Evolutionary conservation across 2,113 vertebrate genomes (phyloP).

Genomic region (Synodontis membranacea): DNA sequence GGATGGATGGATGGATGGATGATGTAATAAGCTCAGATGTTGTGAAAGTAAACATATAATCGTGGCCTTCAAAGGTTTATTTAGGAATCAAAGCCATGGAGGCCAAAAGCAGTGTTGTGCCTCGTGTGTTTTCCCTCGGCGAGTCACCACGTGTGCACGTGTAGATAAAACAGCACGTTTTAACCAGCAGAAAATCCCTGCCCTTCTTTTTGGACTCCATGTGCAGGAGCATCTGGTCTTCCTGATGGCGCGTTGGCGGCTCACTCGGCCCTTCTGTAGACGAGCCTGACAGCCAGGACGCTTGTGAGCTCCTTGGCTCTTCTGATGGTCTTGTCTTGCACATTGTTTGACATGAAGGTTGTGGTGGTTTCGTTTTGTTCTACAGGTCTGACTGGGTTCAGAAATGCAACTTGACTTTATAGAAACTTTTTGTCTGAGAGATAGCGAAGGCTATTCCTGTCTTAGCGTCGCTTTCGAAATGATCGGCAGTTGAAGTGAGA

Average conservation of each 20-base stretch:
- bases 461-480: neutral
- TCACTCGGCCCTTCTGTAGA: neutral
- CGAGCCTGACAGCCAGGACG: neutral
- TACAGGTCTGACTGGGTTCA: neutral
- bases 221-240: slow-evolving; percentile 1
- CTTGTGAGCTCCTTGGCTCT: neutral
- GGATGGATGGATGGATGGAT: neutral
- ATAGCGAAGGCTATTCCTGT: neutral
- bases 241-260: slow-evolving; percentile 11
- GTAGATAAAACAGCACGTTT: neutral
- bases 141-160: too few relatives aligned
- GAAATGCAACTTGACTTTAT: neutral
- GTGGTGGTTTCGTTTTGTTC: neutral
- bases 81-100: neutral
- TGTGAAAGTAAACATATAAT: neutral
- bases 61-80: neutral
- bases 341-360: neutral
- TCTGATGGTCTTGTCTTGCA: neutral
- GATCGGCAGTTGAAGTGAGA: neutral
- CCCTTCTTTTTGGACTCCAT: neutral
- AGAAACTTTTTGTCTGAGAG: neutral
- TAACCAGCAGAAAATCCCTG: neutral
- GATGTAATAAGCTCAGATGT: neutral
- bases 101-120: neutral
- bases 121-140: neutral